A percentile compares a stretch with the other conserved stretches of the same genome.
These are phyloP conservation scores for Psilopsiagon aurifrons DNA, from an alignment of 2,113 vertebrate genomes.

Conservation along the genomic window DNA sequence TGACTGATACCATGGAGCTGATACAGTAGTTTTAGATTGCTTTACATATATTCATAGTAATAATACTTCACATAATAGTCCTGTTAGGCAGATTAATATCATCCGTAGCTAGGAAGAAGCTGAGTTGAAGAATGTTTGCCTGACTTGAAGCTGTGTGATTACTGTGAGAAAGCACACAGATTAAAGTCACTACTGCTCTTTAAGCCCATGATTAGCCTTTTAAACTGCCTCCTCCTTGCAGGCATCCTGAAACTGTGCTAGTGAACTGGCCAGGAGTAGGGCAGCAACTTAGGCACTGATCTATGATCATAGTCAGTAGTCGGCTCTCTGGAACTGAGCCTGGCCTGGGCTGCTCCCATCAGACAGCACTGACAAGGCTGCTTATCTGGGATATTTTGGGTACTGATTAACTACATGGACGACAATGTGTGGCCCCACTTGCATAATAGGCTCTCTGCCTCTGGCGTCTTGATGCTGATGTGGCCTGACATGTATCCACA, in stretches of 20 bases:
- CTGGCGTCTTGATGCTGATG: not conserved
- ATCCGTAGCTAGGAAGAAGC: not conserved
- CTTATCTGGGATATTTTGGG: not conserved
- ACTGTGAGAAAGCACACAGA: not conserved
- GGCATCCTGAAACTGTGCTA: not conserved
- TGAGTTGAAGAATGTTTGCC: not conserved
- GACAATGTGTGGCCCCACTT: not conserved
- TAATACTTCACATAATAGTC: conserved; percentile 5
- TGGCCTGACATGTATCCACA: not conserved
- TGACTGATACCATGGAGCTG: not conserved
- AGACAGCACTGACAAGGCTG: not conserved
- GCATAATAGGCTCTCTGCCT: not conserved
- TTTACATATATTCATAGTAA: conserved; percentile 7
- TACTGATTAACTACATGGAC: not conserved
- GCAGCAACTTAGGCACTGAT: accelerated
- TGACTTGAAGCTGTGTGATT: not conserved
- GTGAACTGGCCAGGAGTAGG: not conserved
- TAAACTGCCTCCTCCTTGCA: not conserved
- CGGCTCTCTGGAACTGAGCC: not conserved
- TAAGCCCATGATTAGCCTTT: not conserved
- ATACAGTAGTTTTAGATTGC: conserved; percentile 6
- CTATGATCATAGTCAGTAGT: not conserved
- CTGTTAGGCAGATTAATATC: conserved; percentile 13
- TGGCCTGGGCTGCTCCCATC: not conserved
- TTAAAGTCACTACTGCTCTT: not conserved